These are phyloP conservation scores for Sminthurinus aureus DNA, from an alignment of 2,888 invertebrate genomes.

Conservation along the genomic window DNA sequence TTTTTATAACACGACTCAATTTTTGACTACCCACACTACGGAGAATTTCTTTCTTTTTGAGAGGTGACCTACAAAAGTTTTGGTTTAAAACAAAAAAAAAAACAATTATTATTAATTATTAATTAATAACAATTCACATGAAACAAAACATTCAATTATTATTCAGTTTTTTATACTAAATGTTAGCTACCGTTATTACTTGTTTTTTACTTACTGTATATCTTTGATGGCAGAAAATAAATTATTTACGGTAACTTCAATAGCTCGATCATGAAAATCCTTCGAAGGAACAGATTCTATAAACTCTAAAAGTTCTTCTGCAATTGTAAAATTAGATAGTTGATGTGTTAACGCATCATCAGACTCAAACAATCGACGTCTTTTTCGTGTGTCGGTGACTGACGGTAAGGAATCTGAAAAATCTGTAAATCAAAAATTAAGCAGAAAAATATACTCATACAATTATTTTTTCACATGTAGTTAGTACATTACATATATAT, in stretches of 20 bases:
- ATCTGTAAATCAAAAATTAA: no score
- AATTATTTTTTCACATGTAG: no score
- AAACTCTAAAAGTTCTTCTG: slow-evolving; percentile 6
- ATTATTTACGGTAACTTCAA: background rate
- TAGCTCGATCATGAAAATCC: background rate
- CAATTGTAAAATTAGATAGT: background rate
- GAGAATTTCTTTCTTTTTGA: slow-evolving; percentile 65
- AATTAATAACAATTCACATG: background rate
- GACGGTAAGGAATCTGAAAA: background rate
- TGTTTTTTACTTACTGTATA: slow-evolving; percentile 53
- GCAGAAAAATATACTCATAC: no score
- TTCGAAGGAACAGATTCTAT: background rate
- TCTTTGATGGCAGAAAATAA: slow-evolving; percentile 61
- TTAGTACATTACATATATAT: no score
- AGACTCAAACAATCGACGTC: no score
- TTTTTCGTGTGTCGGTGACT: background rate
- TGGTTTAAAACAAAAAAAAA: no score
- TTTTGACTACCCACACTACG: slow-evolving; percentile 69
- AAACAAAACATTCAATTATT: background rate
- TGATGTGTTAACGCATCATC: background rate
- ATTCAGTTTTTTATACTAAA: background rate
- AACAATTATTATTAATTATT: background rate
- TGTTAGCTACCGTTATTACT: background rate
- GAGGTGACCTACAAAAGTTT: background rate
- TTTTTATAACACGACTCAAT: slow-evolving; percentile 69